These are phyloP conservation scores for Rutilus rutilus DNA, from an alignment of 2,113 vertebrate genomes.

Conservation along the genomic window DNA sequence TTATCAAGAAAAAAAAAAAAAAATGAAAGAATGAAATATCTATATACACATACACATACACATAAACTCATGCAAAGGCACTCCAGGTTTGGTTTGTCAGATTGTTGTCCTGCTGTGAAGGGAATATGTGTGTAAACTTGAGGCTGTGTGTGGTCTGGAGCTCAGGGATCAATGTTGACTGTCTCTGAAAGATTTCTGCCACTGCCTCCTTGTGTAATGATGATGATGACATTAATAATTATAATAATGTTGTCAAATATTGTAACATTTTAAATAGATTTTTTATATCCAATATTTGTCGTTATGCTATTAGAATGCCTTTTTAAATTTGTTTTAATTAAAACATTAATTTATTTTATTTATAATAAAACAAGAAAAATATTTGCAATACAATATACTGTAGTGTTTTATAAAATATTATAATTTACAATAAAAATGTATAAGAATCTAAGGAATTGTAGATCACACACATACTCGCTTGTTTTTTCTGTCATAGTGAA, in stretches of 20 bases:
- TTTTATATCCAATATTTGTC: too few species aligned
- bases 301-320: too few species aligned
- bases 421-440: too few species aligned
- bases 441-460: too few species aligned
- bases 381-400: not conserved
- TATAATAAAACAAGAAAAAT: not conserved
- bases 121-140: not conserved
- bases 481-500: too few species aligned
- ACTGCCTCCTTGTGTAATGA: too few species aligned
- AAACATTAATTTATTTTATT: not conserved
- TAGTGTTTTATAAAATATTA: too few species aligned
- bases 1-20: not conserved
- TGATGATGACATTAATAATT: too few species aligned
- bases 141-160: not conserved
- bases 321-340: not conserved
- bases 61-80: not conserved
- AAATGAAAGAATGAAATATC: not conserved
- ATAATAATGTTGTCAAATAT: too few species aligned
- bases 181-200: too few species aligned
- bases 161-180: not conserved
- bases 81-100: not conserved
- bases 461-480: too few species aligned
- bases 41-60: not conserved
- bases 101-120: not conserved
- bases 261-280: too few species aligned